A percentile compares a stretch with the other conserved stretches of the same genome.
Conservation (phyloP, 2,888 invertebrate species). For the Agonum fuliginosum region DNA sequence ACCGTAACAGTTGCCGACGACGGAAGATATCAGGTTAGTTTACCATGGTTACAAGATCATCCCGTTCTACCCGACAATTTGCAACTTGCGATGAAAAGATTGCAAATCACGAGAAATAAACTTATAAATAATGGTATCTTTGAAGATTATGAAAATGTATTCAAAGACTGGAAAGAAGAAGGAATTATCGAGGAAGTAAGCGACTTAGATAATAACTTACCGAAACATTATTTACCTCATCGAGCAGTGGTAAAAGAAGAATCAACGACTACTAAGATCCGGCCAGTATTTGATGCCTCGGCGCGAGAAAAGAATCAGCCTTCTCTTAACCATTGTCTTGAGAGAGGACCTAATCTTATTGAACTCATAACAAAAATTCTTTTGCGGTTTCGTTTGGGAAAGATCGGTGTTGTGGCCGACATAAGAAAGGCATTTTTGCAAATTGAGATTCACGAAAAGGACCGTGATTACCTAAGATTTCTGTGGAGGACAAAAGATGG, state of each 20-base stretch:
- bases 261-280: slow-evolving; percentile 64
- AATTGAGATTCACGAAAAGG: slow-evolving; percentile 62
- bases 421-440: slow-evolving; percentile 66
- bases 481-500: background rate
- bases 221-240: slow-evolving; percentile 59
- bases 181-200: background rate
- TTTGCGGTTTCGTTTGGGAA: slow-evolving; percentile 58
- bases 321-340: slow-evolving; percentile 66
- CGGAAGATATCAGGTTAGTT: slow-evolving; percentile 61
- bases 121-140: slow-evolving; percentile 39
- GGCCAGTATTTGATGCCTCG: slow-evolving; percentile 66
- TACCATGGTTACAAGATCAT: slow-evolving; percentile 64
- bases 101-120: slow-evolving; percentile 50
- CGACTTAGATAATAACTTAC: background rate
- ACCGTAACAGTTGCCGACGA: slow-evolving; percentile 60
- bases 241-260: slow-evolving; percentile 62
- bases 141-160: slow-evolving; percentile 57
- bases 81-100: slow-evolving; percentile 51
- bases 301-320: slow-evolving; percentile 57
- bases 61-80: slow-evolving; percentile 59
- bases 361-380: slow-evolving; percentile 62
- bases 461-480: slow-evolving; percentile 61
- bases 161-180: background rate
- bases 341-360: slow-evolving; percentile 65
- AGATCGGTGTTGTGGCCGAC: slow-evolving; percentile 63